Conservation (phyloP, 2,113 vertebrate genomes). For the Eretmochelys imbricata region DNA sequence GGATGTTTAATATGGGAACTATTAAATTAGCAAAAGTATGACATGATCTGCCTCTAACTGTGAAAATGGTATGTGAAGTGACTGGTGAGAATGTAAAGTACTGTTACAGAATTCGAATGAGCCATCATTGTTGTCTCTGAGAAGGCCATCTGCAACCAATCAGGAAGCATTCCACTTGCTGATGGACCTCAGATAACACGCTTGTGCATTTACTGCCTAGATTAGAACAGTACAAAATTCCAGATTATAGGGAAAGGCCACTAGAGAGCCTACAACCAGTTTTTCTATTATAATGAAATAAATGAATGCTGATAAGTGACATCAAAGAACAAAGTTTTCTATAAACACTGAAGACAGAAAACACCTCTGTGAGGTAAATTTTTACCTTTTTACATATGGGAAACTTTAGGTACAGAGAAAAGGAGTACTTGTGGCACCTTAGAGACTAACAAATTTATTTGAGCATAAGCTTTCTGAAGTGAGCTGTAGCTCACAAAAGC, state of each 20-base stretch:
- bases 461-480: no score
- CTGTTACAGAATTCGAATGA: background rate
- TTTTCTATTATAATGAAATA: background rate
- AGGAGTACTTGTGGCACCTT: no score
- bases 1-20: background rate
- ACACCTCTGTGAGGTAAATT: background rate
- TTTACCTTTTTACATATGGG: background rate
- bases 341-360: background rate
- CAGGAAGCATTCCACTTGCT: background rate
- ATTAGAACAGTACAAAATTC: background rate
- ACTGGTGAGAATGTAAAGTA: background rate
- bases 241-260: background rate
- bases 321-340: background rate
- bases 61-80: background rate
- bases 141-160: slow-evolving; percentile 4
- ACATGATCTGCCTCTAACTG: background rate
- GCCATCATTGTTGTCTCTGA: background rate
- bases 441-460: no score
- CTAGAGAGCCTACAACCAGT: background rate
- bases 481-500: no score
- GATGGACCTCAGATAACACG: background rate
- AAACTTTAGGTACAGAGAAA: background rate
- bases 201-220: background rate
- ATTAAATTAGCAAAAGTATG: background rate
- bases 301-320: accelerated